phyloP scores from a whole-genome alignment of 2,113 vertebrate genomes.

The Pomatostomus ruficeps region DNA sequence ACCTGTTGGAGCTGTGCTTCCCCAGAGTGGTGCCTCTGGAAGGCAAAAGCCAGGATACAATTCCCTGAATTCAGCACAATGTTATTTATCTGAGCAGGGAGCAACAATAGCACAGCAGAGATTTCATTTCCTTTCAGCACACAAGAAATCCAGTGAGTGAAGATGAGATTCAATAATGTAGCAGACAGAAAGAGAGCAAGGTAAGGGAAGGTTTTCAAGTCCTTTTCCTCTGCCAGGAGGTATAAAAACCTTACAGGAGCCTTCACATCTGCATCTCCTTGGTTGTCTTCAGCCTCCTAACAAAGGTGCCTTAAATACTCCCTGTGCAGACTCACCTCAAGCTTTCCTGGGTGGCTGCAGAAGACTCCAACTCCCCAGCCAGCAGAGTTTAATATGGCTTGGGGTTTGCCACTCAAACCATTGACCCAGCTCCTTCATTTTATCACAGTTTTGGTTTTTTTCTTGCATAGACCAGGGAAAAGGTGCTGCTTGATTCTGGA shows the following conservation, averaged over 20 bases:
- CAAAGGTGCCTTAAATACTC: neutral
- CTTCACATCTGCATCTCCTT: neutral
- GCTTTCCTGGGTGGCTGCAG: neutral
- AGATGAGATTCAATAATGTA: constrained; percentile 2
- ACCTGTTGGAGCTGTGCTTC: neutral
- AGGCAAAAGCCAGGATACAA: neutral
- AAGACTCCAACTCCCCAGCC: neutral
- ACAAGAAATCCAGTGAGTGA: neutral
- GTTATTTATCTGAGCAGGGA: neutral
- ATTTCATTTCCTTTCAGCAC: constrained; percentile 45
- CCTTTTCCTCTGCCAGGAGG: neutral
- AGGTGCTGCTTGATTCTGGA: neutral
- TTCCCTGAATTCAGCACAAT: neutral
- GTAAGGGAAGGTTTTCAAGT: neutral
- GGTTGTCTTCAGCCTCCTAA: neutral
- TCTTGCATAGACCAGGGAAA: neutral
- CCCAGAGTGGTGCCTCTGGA: neutral
- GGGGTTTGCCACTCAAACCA: neutral
- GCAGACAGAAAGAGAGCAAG: neutral
- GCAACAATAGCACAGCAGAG: constrained; percentile 1
- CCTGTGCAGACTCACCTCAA: neutral
- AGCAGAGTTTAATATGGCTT: accelerated
- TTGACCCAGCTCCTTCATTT: neutral
- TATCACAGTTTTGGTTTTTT: neutral
- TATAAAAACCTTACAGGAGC: neutral